A percentile compares a stretch with the other conserved stretches of the same genome.
phyloP scores from a whole-genome alignment of 1,140 invertebrate species.

The Aphelinus atriplicis region DNA sequence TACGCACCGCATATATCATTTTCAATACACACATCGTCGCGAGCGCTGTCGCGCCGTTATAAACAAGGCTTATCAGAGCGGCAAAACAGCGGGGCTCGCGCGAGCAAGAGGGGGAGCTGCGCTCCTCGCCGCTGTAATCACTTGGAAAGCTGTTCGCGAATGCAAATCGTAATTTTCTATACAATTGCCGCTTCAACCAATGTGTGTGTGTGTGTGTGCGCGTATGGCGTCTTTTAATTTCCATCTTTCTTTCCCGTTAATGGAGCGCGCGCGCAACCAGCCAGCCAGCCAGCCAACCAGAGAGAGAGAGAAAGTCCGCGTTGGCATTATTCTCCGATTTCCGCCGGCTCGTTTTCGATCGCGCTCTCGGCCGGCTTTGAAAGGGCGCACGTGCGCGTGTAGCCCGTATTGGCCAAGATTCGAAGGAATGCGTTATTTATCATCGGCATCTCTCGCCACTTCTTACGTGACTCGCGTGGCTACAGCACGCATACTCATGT shows the following conservation, averaged over 20 bases:
- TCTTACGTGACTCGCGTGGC: too few species aligned
- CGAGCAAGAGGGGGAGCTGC: not conserved
- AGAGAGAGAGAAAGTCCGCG: too few species aligned
- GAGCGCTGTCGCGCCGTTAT: slow-evolving; percentile 12
- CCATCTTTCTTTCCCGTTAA: not conserved
- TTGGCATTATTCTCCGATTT: too few species aligned
- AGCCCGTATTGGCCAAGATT: too few species aligned
- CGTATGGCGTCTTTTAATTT: not conserved
- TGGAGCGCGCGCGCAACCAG: too few species aligned
- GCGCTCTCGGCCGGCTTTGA: too few species aligned
- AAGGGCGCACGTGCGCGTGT: too few species aligned
- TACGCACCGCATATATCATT: slow-evolving; percentile 4
- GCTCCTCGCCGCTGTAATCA: slow-evolving; percentile 25
- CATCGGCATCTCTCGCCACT: too few species aligned
- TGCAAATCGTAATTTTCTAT: slow-evolving; percentile 13
- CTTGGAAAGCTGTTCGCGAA: slow-evolving; percentile 19
- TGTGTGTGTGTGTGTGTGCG: not conserved
- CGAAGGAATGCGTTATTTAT: too few species aligned
- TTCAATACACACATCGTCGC: not conserved
- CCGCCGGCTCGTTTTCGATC: too few species aligned
- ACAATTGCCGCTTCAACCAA: slow-evolving; percentile 15
- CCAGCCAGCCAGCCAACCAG: too few species aligned
- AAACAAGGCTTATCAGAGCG: slow-evolving; percentile 30
- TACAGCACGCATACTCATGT: too few species aligned
- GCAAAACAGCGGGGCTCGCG: not conserved